Evolutionary conservation across 1,140 invertebrate species (phyloP), one percentile per base, ranked within the genome.

Genomic region (Penaeus chinensis): DNA sequence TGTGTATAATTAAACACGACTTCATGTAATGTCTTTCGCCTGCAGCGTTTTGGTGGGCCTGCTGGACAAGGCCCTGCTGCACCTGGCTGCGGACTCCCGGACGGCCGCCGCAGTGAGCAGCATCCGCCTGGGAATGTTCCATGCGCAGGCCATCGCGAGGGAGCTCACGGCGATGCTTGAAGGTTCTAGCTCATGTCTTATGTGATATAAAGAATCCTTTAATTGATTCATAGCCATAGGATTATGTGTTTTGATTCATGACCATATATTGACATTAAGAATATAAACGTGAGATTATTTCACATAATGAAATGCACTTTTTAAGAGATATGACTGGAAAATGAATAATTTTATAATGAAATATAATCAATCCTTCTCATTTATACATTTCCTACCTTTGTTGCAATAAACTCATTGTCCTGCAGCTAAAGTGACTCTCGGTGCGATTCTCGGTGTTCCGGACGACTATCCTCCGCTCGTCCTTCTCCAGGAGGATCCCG

Each of bases 61-160:
- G 32, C 37, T 80, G 76, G 84, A 80, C 22, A 7, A n/a, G 76
- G n/a, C n/a, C 27, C 1, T 79, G 63, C 71, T 5, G 22, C 78
- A 63, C 76, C 54, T 85, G 37, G 62, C 37, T 27, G 24, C 24
- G 16, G 10, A 65, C n/a, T 18, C 16, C 24, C 16, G n/a, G 27
- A 80, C 76, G 22, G 63, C 54, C 13, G 18, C 10, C 5, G 0
- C 20, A 0, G 13, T 22, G 13, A 10, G 18, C 10, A 24, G 19
- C 18, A 22, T 85, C 10, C 77, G 79, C 22, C 69, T 37, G 18
- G 27, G 18, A 61, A 78, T 85, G n/a, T 79, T 79, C 22, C 76
- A 78, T 32, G 77, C 84, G 3, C 62, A 80, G 4, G 65, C 37
- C n/a, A 69, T 80, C 24, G 42, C 32, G 7, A 54, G 27, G 20